phyloP scores from a whole-genome alignment of 2,797 vertebrate species.

The Spatula clypeata region DNA sequence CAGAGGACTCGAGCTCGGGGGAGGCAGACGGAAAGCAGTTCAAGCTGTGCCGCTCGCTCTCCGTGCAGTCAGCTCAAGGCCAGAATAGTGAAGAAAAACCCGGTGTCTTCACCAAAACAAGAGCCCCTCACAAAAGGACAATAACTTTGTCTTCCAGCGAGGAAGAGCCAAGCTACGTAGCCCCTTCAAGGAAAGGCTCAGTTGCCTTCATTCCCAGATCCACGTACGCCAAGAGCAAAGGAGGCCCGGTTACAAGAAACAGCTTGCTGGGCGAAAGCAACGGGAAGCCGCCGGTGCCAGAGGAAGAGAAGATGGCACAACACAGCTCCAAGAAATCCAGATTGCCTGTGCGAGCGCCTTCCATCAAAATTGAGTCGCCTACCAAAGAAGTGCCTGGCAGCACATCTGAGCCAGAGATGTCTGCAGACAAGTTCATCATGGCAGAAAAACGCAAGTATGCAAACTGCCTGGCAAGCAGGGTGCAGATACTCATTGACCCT shows the following conservation, averaged over 20 bases:
- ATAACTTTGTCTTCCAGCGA: constrained; percentile 74
- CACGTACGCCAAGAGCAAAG: constrained; percentile 37
- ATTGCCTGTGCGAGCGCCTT: constrained; percentile 68
- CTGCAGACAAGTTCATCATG: neutral
- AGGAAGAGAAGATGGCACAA: constrained; percentile 55
- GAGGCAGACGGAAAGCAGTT: neutral
- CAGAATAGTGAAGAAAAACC: constrained; percentile 13
- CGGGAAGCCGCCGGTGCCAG: constrained; percentile 11
- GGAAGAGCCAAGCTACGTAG: constrained; percentile 62
- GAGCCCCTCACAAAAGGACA: constrained; percentile 64
- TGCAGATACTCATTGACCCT: constrained; percentile 76
- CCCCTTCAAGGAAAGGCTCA: constrained; percentile 50
- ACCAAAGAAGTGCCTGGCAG: constrained; percentile 20
- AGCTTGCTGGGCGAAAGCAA: neutral
- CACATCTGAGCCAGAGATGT: neutral
- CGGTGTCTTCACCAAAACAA: neutral
- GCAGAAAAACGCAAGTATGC: neutral
- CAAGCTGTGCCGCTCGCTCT: neutral
- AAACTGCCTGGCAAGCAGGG: constrained; percentile 22
- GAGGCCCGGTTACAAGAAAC: neutral
- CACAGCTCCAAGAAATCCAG: constrained; percentile 73
- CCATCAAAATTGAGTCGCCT: neutral
- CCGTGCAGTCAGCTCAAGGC: constrained; percentile 26
- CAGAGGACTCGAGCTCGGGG: rapidly evolving
- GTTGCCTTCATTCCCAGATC: neutral